These are phyloP conservation scores for Catagonus wagneri DNA, from an alignment of 2,113 vertebrate species.

Conservation along the genomic window DNA sequence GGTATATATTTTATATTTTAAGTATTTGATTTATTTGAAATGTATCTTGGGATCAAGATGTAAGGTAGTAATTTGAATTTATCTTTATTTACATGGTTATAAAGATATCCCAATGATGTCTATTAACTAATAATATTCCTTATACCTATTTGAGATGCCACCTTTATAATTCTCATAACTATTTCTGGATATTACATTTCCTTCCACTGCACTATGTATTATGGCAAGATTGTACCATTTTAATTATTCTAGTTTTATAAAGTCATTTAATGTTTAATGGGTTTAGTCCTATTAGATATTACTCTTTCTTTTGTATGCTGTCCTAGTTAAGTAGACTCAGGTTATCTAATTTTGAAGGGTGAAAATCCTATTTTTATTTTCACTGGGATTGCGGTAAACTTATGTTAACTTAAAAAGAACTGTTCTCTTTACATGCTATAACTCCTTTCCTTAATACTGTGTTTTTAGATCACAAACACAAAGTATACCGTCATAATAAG, in stretches of 20 bases:
- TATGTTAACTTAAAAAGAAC: neutral
- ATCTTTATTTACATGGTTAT: neutral
- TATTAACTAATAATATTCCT: neutral
- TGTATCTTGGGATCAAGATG: neutral
- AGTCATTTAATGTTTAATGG: neutral
- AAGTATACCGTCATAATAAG: neutral
- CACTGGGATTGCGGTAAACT: neutral
- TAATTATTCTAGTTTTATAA: neutral
- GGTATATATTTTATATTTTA: neutral
- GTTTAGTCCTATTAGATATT: neutral
- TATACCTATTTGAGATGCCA: neutral
- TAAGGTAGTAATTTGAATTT: neutral
- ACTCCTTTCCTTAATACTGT: neutral
- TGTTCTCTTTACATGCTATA: neutral
- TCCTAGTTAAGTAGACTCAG: neutral
- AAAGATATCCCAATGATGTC: neutral
- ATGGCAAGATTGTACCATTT: neutral
- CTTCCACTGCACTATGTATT: neutral
- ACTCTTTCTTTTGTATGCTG: neutral
- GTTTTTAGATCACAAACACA: neutral
- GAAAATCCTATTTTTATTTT: constrained; percentile 18
- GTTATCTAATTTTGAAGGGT: neutral
- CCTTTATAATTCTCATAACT: neutral
- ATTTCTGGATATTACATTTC: neutral
- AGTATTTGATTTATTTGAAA: neutral